phyloP scores from a whole-genome alignment of 2,888 invertebrate species.

The Mimas tiliae region DNA sequence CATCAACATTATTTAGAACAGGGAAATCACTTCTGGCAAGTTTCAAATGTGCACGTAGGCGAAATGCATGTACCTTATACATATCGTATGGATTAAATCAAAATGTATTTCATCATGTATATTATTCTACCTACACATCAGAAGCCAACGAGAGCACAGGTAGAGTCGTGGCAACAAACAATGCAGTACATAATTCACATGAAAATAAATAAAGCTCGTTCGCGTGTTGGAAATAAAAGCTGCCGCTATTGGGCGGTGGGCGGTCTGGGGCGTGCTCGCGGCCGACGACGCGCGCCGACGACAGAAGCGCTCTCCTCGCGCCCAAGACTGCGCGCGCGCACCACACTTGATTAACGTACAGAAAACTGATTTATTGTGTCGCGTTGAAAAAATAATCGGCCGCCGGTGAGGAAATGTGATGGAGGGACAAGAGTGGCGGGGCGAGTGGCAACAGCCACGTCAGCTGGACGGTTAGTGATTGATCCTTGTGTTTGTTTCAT shows the following conservation, averaged over 20 bases:
- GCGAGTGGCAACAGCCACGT: conserved; percentile 76
- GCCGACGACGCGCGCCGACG: conserved; percentile 88
- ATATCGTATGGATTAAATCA: conserved; percentile 48
- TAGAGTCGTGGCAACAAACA: conserved; percentile 53
- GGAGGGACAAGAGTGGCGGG: conserved; percentile 82
- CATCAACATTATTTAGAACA: not conserved
- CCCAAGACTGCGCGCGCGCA: conserved; percentile 71
- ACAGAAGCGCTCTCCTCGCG: conserved; percentile 88
- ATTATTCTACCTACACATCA: conserved; percentile 43
- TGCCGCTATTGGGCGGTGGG: conserved; percentile 67
- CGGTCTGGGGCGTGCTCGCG: conserved; percentile 54
- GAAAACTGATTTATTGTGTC: conserved; percentile 82
- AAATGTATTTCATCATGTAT: conserved; percentile 51
- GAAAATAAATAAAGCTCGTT: conserved; percentile 62
- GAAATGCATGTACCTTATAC: conserved; percentile 35
- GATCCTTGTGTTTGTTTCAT: conserved; percentile 47
- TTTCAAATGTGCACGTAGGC: conserved; percentile 34
- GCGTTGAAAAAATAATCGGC: conserved; percentile 82
- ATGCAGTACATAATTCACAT: conserved; percentile 62
- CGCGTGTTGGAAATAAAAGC: conserved; percentile 45
- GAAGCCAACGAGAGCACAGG: conserved; percentile 41
- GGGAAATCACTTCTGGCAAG: conserved; percentile 5
- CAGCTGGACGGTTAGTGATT: conserved; percentile 77
- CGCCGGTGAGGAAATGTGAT: conserved; percentile 73
- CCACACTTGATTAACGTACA: conserved; percentile 70